Percentiles rank a stretch among this genome's conserved stretches.
Evolutionary conservation across 2,113 vertebrate species (phyloP).

Genomic region (Reinhardtius hippoglossoides): DNA sequence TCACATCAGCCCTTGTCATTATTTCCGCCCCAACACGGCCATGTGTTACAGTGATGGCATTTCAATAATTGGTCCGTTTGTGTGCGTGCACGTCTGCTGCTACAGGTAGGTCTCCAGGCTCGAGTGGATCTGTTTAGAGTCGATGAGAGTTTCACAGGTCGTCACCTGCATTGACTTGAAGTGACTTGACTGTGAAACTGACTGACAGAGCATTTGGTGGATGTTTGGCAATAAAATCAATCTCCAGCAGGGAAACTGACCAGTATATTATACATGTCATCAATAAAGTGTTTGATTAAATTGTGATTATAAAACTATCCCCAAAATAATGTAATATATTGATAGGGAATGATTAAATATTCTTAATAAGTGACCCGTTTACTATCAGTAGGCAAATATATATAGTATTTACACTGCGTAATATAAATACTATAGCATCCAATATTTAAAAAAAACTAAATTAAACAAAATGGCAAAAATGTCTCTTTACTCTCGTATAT

Average conservation of each 20-base stretch:
- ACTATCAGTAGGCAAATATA: too few relatives aligned
- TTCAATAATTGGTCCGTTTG: conserved; percentile 56
- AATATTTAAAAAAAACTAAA: too few relatives aligned
- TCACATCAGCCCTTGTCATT: conserved; percentile 72
- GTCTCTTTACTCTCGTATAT: too few relatives aligned
- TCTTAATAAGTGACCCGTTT: too few relatives aligned
- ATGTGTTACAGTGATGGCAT: conserved; percentile 57
- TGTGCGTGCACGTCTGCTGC: conserved; percentile 28
- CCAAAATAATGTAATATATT: too few relatives aligned
- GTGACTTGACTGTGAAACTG: conserved; percentile 7
- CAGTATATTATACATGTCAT: neutral
- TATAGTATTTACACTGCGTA: too few relatives aligned
- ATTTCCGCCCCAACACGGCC: conserved; percentile 55
- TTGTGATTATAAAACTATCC: too few relatives aligned
- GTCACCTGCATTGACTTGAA: neutral
- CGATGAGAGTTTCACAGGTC: conserved; percentile 1
- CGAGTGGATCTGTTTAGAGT: neutral
- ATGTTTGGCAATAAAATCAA: too few relatives aligned
- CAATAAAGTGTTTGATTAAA: too few relatives aligned
- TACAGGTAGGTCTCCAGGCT: conserved; percentile 51
- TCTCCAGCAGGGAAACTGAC: neutral
- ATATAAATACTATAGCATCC: too few relatives aligned
- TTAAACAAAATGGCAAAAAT: too few relatives aligned
- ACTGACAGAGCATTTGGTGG: neutral
- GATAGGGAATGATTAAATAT: too few relatives aligned